Percentiles rank a stretch among this genome's conserved stretches.
Conservation (phyloP, 2,888 invertebrate species). For the Chloromyia formosa region DNA sequence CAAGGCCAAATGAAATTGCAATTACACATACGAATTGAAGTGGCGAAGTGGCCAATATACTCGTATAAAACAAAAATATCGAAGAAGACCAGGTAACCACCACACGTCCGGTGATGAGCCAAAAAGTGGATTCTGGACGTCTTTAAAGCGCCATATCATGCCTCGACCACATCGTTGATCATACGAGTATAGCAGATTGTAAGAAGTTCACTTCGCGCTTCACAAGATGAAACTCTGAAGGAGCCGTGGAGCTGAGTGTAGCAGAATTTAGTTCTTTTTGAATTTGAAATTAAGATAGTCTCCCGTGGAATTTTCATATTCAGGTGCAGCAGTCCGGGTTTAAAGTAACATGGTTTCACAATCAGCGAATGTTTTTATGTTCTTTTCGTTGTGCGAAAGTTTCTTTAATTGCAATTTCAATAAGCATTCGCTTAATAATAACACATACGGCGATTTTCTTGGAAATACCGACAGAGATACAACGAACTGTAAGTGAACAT, state of each 20-base stretch:
- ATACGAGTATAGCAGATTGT: not conserved
- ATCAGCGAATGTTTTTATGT: not conserved
- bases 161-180: not conserved
- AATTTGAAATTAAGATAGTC: slow-evolving; percentile 34
- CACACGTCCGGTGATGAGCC: slow-evolving; percentile 38
- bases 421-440: too few relatives aligned
- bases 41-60: slow-evolving; percentile 39
- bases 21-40: slow-evolving; percentile 48
- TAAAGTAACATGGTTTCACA: slow-evolving; percentile 22
- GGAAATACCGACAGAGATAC: too few relatives aligned
- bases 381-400: not conserved
- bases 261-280: slow-evolving; percentile 5
- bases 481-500: too few relatives aligned
- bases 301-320: slow-evolving; percentile 8
- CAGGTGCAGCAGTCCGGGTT: slow-evolving; percentile 12
- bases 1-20: slow-evolving; percentile 48
- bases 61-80: slow-evolving; percentile 21
- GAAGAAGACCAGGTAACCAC: slow-evolving; percentile 18
- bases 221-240: not conserved
- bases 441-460: not conserved
- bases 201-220: not conserved
- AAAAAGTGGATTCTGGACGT: slow-evolving; percentile 36
- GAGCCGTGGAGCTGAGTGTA: not conserved
- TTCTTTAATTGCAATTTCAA: slow-evolving; percentile 15
- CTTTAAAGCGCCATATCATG: slow-evolving; percentile 26